phyloP scores from a whole-genome alignment of 2,888 invertebrate genomes.

The Hyles lineata region DNA sequence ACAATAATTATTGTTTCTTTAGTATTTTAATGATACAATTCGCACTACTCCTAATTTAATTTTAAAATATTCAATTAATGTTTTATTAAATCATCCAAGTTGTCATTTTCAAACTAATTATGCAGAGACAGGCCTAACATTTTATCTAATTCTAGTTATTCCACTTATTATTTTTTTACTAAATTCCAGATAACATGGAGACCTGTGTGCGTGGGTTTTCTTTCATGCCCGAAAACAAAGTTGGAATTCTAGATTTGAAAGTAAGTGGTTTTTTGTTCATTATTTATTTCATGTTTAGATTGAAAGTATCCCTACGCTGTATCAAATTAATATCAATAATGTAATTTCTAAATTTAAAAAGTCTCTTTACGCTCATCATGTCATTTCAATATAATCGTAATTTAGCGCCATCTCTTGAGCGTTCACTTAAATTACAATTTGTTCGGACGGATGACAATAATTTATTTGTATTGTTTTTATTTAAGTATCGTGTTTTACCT shows the following conservation, averaged over 20 bases:
- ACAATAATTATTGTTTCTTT: not conserved
- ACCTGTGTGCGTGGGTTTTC: constrained; percentile 71
- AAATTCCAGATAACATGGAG: constrained; percentile 49
- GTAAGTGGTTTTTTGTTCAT: constrained; percentile 44
- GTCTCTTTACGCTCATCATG: not conserved
- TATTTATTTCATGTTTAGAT: not conserved
- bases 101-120: not conserved
- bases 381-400: not conserved
- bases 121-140: not conserved
- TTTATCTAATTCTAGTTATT: constrained; percentile 7
- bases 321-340: not conserved
- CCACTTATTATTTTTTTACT: constrained; percentile 26
- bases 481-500: too few relatives aligned
- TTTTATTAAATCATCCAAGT: too few relatives aligned
- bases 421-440: not conserved
- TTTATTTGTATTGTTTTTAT: too few relatives aligned
- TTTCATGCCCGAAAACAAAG: constrained; percentile 63
- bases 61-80: too few relatives aligned
- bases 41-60: too few relatives aligned
- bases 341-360: not conserved
- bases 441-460: not conserved
- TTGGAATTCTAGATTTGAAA: constrained; percentile 59
- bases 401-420: not conserved
- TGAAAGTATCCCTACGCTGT: not conserved
- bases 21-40: too few relatives aligned